Conservation (phyloP, 37 sponge, comb jelly and placozoan genomes). For the Hormiphora californensis region DNA sequence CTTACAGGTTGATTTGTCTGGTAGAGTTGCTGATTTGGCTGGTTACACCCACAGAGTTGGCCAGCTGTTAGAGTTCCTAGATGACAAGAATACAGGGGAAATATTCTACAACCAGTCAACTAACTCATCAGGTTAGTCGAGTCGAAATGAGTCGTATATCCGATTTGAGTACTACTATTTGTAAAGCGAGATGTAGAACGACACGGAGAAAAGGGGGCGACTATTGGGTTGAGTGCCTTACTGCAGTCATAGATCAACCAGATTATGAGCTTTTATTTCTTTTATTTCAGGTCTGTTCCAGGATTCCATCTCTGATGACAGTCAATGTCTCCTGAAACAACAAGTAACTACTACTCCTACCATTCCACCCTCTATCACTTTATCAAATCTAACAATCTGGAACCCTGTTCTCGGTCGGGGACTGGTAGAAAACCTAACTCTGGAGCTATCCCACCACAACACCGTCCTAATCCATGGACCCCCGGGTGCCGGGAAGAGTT, state of each 20-base stretch:
- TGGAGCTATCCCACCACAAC: background rate
- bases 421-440: background rate
- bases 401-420: background rate
- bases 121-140: too few relatives aligned
- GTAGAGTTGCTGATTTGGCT: conserved; percentile 3
- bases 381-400: background rate
- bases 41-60: conserved; percentile 34
- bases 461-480: conserved; percentile 30
- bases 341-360: background rate
- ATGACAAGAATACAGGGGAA: background rate
- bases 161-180: too few relatives aligned
- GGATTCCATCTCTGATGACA: too few relatives aligned
- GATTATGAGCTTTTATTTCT: too few relatives aligned
- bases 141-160: too few relatives aligned
- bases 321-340: too few relatives aligned
- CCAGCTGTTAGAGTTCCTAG: conserved; percentile 19
- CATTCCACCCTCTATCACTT: background rate
- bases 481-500: conserved; percentile 29
- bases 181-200: background rate
- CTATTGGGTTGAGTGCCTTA: background rate
- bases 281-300: too few relatives aligned
- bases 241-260: background rate
- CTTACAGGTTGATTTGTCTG: conserved; percentile 27
- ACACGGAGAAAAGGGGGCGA: background rate
- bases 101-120: background rate